Percentiles rank a stretch among this genome's conserved stretches.
These are phyloP conservation scores for Cyaniris semiargus DNA, from an alignment of 2,888 invertebrate species.

Conservation along the genomic window DNA sequence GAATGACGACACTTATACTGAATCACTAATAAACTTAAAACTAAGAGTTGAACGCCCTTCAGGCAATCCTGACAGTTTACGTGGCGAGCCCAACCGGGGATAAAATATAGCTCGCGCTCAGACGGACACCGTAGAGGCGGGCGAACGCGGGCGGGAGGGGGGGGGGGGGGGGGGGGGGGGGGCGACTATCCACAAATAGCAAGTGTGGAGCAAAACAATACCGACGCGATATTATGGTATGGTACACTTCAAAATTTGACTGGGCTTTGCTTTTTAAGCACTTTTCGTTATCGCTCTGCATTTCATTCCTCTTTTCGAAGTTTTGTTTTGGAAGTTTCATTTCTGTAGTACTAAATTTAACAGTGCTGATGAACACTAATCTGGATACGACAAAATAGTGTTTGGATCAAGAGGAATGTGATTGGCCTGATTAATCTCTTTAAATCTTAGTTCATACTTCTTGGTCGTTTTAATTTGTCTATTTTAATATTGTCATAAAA, in stretches of 20 bases:
- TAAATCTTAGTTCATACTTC: neutral
- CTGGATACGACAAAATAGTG: too few species aligned
- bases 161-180: slow-evolving; percentile 46
- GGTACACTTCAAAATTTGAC: slow-evolving; percentile 50
- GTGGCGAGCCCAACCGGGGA: slow-evolving; percentile 72
- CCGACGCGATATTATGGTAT: slow-evolving; percentile 73
- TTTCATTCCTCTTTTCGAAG: slow-evolving; percentile 26
- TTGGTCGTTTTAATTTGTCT: slow-evolving; percentile 7
- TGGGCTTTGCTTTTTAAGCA: slow-evolving; percentile 37
- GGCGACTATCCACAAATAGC: slow-evolving; percentile 73
- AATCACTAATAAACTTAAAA: slow-evolving; percentile 30
- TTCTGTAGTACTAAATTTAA: neutral
- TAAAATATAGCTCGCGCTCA: slow-evolving; percentile 78
- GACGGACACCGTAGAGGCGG: slow-evolving; percentile 67
- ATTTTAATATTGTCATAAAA: neutral
- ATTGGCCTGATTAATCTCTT: neutral
- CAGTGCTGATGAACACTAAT: neutral
- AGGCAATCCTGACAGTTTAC: slow-evolving; percentile 77
- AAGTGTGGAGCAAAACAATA: slow-evolving; percentile 75
- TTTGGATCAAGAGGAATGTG: neutral
- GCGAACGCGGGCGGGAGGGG: slow-evolving; percentile 47
- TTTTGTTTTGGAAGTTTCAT: slow-evolving; percentile 6
- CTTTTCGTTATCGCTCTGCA: slow-evolving; percentile 31
- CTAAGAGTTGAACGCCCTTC: slow-evolving; percentile 72
- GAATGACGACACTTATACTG: slow-evolving; percentile 6